phyloP scores from a whole-genome alignment of 1,140 invertebrate species.

The Drosophila azteca region DNA sequence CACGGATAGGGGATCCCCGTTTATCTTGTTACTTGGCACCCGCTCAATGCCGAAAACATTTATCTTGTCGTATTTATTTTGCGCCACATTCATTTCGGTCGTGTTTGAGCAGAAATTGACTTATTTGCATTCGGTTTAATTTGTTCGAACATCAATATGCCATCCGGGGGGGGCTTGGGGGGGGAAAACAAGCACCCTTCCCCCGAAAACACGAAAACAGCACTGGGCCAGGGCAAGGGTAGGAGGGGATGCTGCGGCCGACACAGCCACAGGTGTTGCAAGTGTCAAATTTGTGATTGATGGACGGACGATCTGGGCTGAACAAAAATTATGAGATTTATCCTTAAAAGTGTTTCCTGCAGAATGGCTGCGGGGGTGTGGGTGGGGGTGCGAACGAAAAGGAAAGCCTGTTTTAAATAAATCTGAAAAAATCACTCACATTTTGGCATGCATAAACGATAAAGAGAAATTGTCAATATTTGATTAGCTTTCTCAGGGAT shows the following conservation, averaged over 20 bases:
- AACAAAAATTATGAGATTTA: conserved; percentile 61
- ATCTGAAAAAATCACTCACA: conserved; percentile 8
- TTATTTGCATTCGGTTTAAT: conserved; percentile 79
- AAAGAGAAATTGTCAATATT: neutral
- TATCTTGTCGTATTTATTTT: conserved; percentile 81
- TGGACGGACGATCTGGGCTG: conserved; percentile 36
- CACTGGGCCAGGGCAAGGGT: neutral
- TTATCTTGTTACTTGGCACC: conserved; percentile 67
- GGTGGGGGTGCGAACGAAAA: neutral
- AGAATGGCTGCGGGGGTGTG: conserved; percentile 5
- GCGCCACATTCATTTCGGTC: conserved; percentile 77
- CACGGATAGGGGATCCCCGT: conserved; percentile 14
- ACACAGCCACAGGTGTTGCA: conserved; percentile 64
- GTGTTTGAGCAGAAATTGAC: conserved; percentile 71
- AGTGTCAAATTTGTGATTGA: conserved; percentile 74
- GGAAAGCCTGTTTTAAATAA: conserved; percentile 22
- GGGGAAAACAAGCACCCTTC: neutral
- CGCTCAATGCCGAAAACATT: conserved; percentile 60
- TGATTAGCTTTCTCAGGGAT: conserved; percentile 20
- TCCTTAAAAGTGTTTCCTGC: conserved; percentile 19
- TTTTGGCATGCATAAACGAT: neutral
- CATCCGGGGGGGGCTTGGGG: too few relatives aligned
- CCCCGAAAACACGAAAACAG: too few relatives aligned
- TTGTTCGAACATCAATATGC: conserved; percentile 62
- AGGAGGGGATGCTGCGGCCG: conserved; percentile 5